Base-by-base conservation (phyloP, 2,888 invertebrate genomes). In the Erpobdella octoculata region DNA sequence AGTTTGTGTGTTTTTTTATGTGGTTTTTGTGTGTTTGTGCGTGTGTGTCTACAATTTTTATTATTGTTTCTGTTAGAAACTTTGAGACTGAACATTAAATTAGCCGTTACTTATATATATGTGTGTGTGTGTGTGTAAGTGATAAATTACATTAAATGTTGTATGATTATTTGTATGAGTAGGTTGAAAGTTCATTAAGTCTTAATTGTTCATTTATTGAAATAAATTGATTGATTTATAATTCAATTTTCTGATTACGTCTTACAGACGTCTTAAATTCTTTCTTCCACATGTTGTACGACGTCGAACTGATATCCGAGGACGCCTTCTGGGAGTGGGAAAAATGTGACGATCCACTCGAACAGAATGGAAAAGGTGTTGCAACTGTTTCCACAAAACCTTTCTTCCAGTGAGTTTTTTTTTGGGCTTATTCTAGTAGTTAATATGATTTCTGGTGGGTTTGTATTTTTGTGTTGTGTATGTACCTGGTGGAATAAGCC, bases 271-370 rank as follows among this genome's bases (percentile, higher is more conserved):
- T 92, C 78, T 86, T 92, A 74, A 84, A 88, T 79, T 86, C 87
- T 77, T 88, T 93, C 79, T 90, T 91, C 86, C 88, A 89, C 81
- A 87, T 87, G 80, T 85, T 93, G 70, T 89, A 89, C 81, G 91
- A 92, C 78, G 88, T 88, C 80, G 89, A 88, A 80, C 86, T 90
- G 75, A 89, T 93, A 80, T 89, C 90, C 53, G 88, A 88, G 79
- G 91, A 92, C 77, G 89, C 90, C 75, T 91, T 92, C 83, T 86
- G 89, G 77, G 86, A 88, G 74, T 93, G 93, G 93, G 89, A 90
- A 78, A 77, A 74, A 31, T 89, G 88, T 75, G 87, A 87, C 67
- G 89, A 89, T 78, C 86, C 87, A 70, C 83, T 85, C 67, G 90
- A 91, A 80, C 87, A 87, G 67, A 89, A 88, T 80, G 92, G 92